Conservation (phyloP, 1,140 invertebrate species). For the Camponotus floridanus region DNA sequence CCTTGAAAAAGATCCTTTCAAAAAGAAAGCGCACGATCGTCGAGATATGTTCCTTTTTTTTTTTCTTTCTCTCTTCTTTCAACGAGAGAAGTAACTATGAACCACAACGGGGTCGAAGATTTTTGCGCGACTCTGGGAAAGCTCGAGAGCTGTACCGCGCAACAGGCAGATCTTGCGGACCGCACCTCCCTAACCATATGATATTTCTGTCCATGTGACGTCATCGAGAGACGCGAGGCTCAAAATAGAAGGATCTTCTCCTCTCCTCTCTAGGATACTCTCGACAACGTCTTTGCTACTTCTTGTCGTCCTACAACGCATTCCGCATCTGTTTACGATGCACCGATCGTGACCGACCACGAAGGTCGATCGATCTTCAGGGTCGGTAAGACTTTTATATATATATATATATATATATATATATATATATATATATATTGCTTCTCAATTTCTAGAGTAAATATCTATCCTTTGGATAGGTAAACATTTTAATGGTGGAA, state of each 20-base stretch:
- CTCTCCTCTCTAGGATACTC: slow-evolving; percentile 80
- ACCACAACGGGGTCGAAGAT: slow-evolving; percentile 68
- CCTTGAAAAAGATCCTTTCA: too few species aligned
- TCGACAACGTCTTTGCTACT: slow-evolving; percentile 41
- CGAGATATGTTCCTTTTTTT: neutral
- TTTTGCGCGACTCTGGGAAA: slow-evolving; percentile 83
- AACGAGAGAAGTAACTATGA: neutral
- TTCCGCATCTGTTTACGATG: slow-evolving; percentile 77
- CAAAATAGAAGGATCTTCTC: slow-evolving; percentile 82
- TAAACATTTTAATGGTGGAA: neutral
- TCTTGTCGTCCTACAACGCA: slow-evolving; percentile 67
- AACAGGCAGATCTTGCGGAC: slow-evolving; percentile 70
- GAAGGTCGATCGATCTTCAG: slow-evolving; percentile 70
- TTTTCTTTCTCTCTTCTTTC: neutral
- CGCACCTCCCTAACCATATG: slow-evolving; percentile 80
- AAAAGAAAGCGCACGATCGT: neutral
- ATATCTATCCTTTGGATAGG: neutral
- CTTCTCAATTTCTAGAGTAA: neutral
- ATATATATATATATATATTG: neutral
- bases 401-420: too few species aligned
- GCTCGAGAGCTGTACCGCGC: slow-evolving; percentile 81
- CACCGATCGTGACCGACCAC: slow-evolving; percentile 50
- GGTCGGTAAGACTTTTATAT: slow-evolving; percentile 51
- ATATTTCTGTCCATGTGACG: slow-evolving; percentile 85
- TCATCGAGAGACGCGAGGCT: slow-evolving; percentile 80